A percentile compares a stretch with the other conserved stretches of the same genome.
Evolutionary conservation across 2,797 vertebrate species (phyloP).

Genomic region (Lepilemur ruficaudatus): DNA sequence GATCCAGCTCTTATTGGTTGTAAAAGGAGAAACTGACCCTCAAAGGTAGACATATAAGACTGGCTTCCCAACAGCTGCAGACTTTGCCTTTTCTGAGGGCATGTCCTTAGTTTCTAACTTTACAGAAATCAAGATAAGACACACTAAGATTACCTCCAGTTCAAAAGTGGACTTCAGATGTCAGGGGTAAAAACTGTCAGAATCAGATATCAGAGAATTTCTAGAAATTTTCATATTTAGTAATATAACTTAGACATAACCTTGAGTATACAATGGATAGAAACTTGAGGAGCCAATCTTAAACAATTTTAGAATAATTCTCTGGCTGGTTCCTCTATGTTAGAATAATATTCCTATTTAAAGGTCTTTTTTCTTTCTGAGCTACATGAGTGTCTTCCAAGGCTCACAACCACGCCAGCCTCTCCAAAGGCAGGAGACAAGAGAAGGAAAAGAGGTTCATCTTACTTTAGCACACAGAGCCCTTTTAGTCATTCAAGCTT

Average conservation of each 20-base stretch:
- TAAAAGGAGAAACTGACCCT: not conserved
- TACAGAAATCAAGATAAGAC: not conserved
- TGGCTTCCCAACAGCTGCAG: not conserved
- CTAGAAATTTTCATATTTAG: not conserved
- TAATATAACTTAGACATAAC: not conserved
- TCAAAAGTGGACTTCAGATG: not conserved
- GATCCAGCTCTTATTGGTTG: not conserved
- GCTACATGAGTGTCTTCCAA: not conserved
- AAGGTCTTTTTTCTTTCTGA: not conserved
- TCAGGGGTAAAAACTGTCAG: not conserved
- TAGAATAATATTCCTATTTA: not conserved
- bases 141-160: not conserved
- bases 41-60: not conserved
- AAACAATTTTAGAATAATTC: not conserved
- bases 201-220: conserved; percentile 5
- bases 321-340: not conserved
- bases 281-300: not conserved
- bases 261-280: not conserved
- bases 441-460: not conserved
- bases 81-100: not conserved
- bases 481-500: not conserved
- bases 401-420: not conserved
- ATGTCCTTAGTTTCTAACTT: not conserved
- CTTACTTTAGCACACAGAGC: not conserved
- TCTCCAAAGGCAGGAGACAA: conserved; percentile 2